These are phyloP conservation scores for Karalla daura DNA, from an alignment of 2,797 vertebrate genomes.

Conservation along the genomic window DNA sequence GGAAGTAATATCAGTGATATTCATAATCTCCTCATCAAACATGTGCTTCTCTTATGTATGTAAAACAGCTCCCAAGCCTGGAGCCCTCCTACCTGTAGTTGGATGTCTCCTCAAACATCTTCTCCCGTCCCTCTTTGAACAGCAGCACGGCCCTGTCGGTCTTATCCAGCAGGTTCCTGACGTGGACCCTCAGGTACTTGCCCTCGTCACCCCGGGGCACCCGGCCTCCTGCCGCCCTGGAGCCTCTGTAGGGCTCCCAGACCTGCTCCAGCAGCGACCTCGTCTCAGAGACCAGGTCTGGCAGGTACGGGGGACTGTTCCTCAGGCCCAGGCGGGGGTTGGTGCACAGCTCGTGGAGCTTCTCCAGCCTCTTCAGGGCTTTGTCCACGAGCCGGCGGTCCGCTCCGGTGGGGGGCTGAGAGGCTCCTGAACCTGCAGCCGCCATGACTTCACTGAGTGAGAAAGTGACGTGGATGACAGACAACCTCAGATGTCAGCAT, in stretches of 20 bases:
- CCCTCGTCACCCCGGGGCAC: conserved; percentile 74
- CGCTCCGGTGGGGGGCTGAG: conserved; percentile 39
- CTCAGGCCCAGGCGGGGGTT: conserved; percentile 81
- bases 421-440: conserved; percentile 43
- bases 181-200: conserved; percentile 81
- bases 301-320: conserved; percentile 88
- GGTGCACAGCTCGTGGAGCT: conserved; percentile 76
- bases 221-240: neutral
- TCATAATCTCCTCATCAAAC: neutral
- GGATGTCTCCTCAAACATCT: conserved; percentile 84
- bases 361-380: conserved; percentile 77
- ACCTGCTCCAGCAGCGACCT: conserved; percentile 69
- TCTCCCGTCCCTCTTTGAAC: conserved; percentile 82
- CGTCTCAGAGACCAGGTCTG: conserved; percentile 78
- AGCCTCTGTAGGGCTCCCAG: conserved; percentile 76
- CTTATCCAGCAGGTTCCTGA: conserved; percentile 87
- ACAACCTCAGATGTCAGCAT: conserved; percentile 21
- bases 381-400: conserved; percentile 79
- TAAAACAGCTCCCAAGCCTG: neutral
- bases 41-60: neutral
- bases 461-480: conserved; percentile 22
- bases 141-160: conserved; percentile 79
- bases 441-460: conserved; percentile 67
- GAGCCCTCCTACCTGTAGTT: conserved; percentile 78
- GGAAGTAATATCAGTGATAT: no score